phyloP scores from a whole-genome alignment of 2,888 invertebrate species.

The Lochmaea capreae region DNA sequence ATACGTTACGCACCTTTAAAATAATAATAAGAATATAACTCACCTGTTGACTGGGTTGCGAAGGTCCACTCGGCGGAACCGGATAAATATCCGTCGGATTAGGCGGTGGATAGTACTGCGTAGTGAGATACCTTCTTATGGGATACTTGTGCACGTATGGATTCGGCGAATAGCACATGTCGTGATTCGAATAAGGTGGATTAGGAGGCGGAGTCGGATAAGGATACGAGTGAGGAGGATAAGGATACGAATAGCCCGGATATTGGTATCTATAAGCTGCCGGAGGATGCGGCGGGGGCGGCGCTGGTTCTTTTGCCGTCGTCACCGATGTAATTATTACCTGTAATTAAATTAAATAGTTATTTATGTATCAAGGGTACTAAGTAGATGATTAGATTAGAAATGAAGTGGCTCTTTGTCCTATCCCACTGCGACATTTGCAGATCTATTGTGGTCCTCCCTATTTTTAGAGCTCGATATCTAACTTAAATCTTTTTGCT shows the following conservation, averaged over 20 bases:
- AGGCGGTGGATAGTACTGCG: constrained; percentile 67
- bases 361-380: no score
- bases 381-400: no score
- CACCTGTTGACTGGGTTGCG: constrained; percentile 60
- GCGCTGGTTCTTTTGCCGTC: constrained; percentile 60
- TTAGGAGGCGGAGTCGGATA: constrained; percentile 66
- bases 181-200: constrained; percentile 64
- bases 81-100: constrained; percentile 67
- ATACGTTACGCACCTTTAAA: no score
- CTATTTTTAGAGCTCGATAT: no score
- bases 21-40: constrained; percentile 4
- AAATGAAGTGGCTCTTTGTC: no score
- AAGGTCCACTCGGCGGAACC: constrained; percentile 60
- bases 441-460: no score
- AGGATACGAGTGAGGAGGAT: constrained; percentile 66
- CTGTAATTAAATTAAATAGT: constrained; percentile 50
- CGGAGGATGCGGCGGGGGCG: constrained; percentile 66
- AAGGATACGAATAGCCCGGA: constrained; percentile 62
- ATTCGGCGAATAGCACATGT: constrained; percentile 68
- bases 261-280: constrained; percentile 64
- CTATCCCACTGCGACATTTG: no score
- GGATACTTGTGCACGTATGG: constrained; percentile 60
- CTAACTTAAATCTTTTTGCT: no score
- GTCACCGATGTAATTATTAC: constrained; percentile 65
- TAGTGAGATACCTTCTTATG: constrained; percentile 59